These are phyloP conservation scores for Rotaria socialis DNA, from an alignment of 2,888 invertebrate species.

Conservation along the genomic window DNA sequence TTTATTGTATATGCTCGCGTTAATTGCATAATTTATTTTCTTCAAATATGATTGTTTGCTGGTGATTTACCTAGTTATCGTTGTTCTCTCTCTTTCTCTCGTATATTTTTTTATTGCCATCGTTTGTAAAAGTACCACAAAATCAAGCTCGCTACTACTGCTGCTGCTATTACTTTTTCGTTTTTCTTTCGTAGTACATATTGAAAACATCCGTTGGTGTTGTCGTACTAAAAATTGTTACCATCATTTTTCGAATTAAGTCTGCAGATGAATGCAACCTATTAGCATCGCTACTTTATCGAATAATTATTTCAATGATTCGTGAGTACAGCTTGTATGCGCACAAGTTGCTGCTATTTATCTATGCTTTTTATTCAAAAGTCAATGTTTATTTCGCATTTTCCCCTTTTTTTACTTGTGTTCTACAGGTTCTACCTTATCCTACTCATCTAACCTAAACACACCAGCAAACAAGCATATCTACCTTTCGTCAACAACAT, in stretches of 20 bases:
- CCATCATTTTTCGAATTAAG: not conserved
- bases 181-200: not conserved
- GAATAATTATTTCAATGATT: not conserved
- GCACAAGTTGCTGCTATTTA: not conserved
- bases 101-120: not conserved
- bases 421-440: not conserved
- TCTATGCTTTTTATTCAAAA: not conserved
- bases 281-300: not conserved
- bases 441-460: not conserved
- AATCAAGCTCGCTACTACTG: not conserved
- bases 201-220: not conserved
- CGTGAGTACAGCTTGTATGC: not conserved
- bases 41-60: too few species aligned
- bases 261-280: too few species aligned
- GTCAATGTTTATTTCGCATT: not conserved
- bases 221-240: not conserved
- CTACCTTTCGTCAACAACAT: not conserved
- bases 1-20: too few species aligned
- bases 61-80: not conserved
- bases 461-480: not conserved
- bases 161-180: not conserved
- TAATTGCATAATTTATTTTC: too few species aligned
- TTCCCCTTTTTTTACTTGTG: not conserved
- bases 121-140: not conserved
- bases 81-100: not conserved